Percentiles rank a stretch among this genome's conserved stretches.
These are phyloP conservation scores for Formicarius rufipectus DNA, from an alignment of 2,113 vertebrate species.

Conservation along the genomic window DNA sequence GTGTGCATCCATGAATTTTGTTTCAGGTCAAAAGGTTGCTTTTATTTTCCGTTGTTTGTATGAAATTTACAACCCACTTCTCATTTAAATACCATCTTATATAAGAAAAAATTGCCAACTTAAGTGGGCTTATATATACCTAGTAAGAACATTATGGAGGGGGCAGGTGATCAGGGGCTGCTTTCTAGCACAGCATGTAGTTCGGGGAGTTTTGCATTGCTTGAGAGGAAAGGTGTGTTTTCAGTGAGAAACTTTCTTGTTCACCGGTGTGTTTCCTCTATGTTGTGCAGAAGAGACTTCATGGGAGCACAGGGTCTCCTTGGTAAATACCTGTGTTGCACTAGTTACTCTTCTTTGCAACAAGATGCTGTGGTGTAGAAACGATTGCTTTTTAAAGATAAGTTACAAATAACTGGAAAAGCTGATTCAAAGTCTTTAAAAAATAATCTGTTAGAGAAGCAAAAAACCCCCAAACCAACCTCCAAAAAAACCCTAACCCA, in stretches of 20 bases:
- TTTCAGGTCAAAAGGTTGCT: neutral
- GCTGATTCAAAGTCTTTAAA: neutral
- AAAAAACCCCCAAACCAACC: neutral
- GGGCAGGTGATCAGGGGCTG: neutral
- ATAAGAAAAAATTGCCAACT: neutral
- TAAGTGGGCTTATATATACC: neutral
- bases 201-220: neutral
- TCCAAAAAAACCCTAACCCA: neutral
- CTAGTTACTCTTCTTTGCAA: neutral
- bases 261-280: fast-evolving
- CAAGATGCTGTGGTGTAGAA: neutral
- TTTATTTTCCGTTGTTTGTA: neutral
- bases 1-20: fast-evolving
- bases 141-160: neutral
- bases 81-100: neutral
- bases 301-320: neutral
- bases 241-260: neutral
- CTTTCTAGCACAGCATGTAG: neutral
- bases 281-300: neutral
- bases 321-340: neutral
- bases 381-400: neutral
- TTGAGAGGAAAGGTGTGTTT: neutral
- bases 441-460: neutral
- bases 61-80: neutral
- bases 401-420: neutral